These are phyloP conservation scores for Gallinago solitaria DNA, from an alignment of 2,797 vertebrate species.

Conservation along the genomic window DNA sequence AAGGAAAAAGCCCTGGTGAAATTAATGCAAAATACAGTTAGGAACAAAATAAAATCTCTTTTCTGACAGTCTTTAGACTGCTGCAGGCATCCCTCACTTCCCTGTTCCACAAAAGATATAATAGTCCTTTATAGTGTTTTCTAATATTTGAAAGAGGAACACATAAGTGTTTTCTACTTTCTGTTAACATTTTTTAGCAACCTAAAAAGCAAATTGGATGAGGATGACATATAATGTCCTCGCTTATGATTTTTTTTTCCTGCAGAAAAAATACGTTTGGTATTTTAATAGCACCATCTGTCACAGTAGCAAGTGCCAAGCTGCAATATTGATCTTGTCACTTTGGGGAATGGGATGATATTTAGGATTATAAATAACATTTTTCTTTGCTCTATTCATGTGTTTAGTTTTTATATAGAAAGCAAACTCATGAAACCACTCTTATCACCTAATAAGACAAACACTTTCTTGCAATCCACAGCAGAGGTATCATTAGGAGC, in stretches of 20 bases:
- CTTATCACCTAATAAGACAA: slow-evolving; percentile 13
- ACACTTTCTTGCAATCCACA: neutral
- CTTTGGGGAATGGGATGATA: slow-evolving; percentile 75
- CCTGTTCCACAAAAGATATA: neutral
- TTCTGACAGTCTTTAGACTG: neutral
- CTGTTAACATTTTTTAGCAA: neutral
- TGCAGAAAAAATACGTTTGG: slow-evolving; percentile 47
- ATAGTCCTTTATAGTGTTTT: neutral
- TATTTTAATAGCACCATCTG: slow-evolving; percentile 77
- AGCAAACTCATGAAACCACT: slow-evolving; percentile 12
- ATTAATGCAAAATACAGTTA: slow-evolving; percentile 38
- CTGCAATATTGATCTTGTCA: slow-evolving; percentile 78
- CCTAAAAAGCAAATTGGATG: slow-evolving; percentile 30
- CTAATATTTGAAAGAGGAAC: neutral
- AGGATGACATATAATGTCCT: slow-evolving; percentile 13
- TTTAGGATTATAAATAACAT: slow-evolving; percentile 76
- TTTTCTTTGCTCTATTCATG: slow-evolving; percentile 62
- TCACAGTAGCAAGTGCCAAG: slow-evolving; percentile 63
- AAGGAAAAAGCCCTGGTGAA: slow-evolving; percentile 11
- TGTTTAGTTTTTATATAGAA: slow-evolving; percentile 40
- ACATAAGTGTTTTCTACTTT: neutral
- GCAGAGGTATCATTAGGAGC: neutral
- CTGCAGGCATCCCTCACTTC: neutral
- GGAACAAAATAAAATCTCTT: slow-evolving; percentile 8
- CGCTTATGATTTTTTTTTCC: neutral